These are phyloP conservation scores for Miltochrista miniata DNA, from an alignment of 2,888 invertebrate species.

Conservation along the genomic window DNA sequence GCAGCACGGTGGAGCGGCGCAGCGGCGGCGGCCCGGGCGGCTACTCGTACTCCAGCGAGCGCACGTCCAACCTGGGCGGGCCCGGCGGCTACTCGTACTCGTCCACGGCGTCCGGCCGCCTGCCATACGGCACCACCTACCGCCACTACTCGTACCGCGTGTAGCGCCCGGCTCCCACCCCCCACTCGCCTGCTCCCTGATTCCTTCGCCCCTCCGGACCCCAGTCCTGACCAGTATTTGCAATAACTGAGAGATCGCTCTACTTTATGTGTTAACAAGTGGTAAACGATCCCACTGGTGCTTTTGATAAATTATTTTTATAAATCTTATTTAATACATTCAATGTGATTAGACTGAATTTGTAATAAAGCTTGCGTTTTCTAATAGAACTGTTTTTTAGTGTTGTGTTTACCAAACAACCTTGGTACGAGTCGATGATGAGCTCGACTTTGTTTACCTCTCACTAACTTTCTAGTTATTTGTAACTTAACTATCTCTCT, in stretches of 20 bases:
- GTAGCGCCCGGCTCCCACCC: constrained; percentile 78
- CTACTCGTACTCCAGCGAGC: constrained; percentile 90
- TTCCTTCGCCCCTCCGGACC: constrained; percentile 44
- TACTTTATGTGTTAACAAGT: constrained; percentile 70
- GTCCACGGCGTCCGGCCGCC: constrained; percentile 89
- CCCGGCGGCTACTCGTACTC: constrained; percentile 94
- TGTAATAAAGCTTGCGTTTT: constrained; percentile 83
- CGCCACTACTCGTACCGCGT: constrained; percentile 95
- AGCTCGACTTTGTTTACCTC: constrained; percentile 59
- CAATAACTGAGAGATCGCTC: constrained; percentile 74
- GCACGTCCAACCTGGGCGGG: constrained; percentile 88
- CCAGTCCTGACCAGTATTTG: constrained; percentile 76
- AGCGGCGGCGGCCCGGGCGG: constrained; percentile 89
- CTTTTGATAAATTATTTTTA: constrained; percentile 62
- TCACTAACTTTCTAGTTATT: constrained; percentile 46
- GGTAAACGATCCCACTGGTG: constrained; percentile 60
- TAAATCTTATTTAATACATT: constrained; percentile 46
- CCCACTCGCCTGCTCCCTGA: constrained; percentile 33
- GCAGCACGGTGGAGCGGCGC: constrained; percentile 87
- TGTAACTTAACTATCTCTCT: too few species aligned
- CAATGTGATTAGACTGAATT: constrained; percentile 78
- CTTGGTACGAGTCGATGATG: constrained; percentile 61
- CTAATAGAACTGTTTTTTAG: constrained; percentile 67
- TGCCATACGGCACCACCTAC: constrained; percentile 92
- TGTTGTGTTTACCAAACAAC: constrained; percentile 52